Evolutionary conservation across 1,140 invertebrate species (phyloP), one percentile per base, ranked within the genome.

Genomic region (Wiebesia pumilae): DNA sequence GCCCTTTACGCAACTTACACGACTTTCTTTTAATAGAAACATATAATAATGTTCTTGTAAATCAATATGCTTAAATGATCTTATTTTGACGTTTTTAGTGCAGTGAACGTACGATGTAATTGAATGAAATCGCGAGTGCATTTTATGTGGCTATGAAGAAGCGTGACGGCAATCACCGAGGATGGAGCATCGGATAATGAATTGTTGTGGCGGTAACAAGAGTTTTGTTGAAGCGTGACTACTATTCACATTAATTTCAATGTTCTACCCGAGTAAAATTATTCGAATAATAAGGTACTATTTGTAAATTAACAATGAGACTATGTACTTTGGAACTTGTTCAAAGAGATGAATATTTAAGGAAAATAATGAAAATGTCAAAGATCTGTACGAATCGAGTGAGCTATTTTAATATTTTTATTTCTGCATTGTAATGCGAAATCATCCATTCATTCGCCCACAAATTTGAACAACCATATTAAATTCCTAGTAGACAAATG

Each of bases 191-290:
- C n/a, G 43, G 40, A 47, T 54, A 21, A 78, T 54, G 6, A 54
- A 78, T 78, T 43, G 47, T 78, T 33, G n/a, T 51, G 14, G 27
- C 77, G 40, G n/a, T 54, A 78, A 78, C n/a, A n/a, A 78, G 43
- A 78, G 30, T 35, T 54, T 33, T 3, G 47, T 24, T 35, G 47
- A 24, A 54, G 77, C 77, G 16, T 16, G 80, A 65, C 24, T 21
- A 3, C n/a, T 12, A n/a, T 7, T 21, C 14, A 58, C 27, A 33
- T 54, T 54, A 54, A 54, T 54, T 54, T 54, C 51, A 54, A 54
- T 54, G 51, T 54, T 2, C 51, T 12, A 54, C 7, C 27, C n/a
- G n/a, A 65, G n/a, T n/a, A n/a, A 6, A 65, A 65, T 65, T 65
- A 30, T n/a, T n/a, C 27, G 62, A 65, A n/a, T n/a, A 30, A n/a